Evolutionary conservation across 2,113 vertebrate species (phyloP).

Genomic region (Dendrocopos noguchii): DNA sequence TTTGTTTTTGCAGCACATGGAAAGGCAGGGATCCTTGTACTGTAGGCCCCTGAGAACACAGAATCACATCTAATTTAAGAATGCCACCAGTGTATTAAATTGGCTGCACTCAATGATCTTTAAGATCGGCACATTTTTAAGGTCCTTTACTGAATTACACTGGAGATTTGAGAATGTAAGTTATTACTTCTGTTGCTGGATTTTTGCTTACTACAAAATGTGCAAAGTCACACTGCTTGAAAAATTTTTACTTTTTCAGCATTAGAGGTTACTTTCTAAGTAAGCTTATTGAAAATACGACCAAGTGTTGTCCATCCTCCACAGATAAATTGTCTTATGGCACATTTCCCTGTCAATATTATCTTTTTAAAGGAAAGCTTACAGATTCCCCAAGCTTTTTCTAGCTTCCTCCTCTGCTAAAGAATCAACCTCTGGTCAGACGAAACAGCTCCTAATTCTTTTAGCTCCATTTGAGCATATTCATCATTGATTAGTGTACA

Average conservation of each 20-base stretch:
- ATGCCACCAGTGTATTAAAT: not conserved
- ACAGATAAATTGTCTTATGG: not conserved
- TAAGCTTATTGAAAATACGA: not conserved
- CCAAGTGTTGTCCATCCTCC: not conserved
- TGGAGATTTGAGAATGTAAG: not conserved
- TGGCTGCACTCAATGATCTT: not conserved
- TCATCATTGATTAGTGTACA: too few relatives aligned
- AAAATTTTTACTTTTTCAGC: not conserved
- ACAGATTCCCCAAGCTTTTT: too few relatives aligned
- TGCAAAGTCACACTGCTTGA: not conserved
- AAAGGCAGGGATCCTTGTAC: not conserved
- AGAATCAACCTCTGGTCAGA: too few relatives aligned
- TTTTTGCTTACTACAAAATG: not conserved
- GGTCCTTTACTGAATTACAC: not conserved
- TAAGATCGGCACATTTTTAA: not conserved
- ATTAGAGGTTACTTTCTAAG: not conserved
- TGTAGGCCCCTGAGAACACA: not conserved
- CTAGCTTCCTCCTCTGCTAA: too few relatives aligned
- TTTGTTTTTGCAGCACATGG: not conserved
- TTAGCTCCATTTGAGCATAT: too few relatives aligned
- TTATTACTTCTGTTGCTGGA: not conserved
- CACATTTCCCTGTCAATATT: too few relatives aligned
- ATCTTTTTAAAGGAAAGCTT: too few relatives aligned
- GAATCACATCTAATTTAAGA: not conserved
- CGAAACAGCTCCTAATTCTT: too few relatives aligned